Evolutionary conservation across 1,140 invertebrate species (phyloP), one percentile per base, ranked within the genome.

Genomic region (Drosophila quadrilineata): DNA sequence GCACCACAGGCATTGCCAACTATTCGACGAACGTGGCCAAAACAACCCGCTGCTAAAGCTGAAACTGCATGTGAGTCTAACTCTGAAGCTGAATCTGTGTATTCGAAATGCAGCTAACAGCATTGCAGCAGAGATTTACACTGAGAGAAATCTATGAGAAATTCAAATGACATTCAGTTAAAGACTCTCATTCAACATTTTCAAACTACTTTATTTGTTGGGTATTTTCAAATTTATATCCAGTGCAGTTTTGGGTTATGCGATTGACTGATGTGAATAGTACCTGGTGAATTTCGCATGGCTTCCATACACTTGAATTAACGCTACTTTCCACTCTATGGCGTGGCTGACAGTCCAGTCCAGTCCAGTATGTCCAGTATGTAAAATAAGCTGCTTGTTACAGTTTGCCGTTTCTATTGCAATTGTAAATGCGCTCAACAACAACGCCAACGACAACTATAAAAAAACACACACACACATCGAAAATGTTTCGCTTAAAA

Each of bases 401-500:
- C 43, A 16, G 52, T 24, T n/a, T 60, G 38, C 17, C 19, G 36
- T 31, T 59, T 5, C 24, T 26, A 6, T 33, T 49, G 36, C 36
- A 43, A 59, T 59, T 59, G 36, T 22, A 65, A 65, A 65, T 50
- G 36, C 45, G 41, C 19, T 16, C 1, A 21, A 50, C 19, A 28
- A 29, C 35, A 43, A 14, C 14, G 8, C 12, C 21, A 28, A 33
- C 12, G 12, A 17, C 26, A 73, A 54, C 33, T 54, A 54, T 9
- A 56, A 8, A 10, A 4, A 3, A 33, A 8, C 9, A 21, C 52
- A 46, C 41, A 26, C 31, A 22, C 14, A 24, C 16, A 43, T 29
- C 53, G 21, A 50, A 53, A 58, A 56, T 38, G 45, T 33, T 49
- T 28, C 46, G 24, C 64, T 50, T 48, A 69, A 76, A 77, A 84